Conservation (phyloP, 1,140 invertebrate species). For the Sesamia nonagrioides region DNA sequence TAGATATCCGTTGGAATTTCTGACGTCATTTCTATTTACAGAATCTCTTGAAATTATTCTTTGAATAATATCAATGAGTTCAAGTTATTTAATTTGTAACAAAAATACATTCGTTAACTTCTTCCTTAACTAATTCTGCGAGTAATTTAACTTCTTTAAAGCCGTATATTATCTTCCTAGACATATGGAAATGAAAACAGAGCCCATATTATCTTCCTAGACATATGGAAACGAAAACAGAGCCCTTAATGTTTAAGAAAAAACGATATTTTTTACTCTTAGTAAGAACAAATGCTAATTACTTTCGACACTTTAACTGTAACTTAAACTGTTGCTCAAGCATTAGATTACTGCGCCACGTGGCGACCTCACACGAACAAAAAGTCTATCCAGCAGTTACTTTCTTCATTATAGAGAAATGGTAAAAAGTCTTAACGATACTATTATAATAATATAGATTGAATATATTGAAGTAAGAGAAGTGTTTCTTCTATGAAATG, state of each 20-base stretch:
- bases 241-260: background rate
- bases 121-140: too few relatives aligned
- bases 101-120: too few relatives aligned
- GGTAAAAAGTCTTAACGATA: background rate
- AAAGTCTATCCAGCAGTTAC: constrained; percentile 22
- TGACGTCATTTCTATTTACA: background rate
- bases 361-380: constrained; percentile 19
- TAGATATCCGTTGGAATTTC: constrained; percentile 28
- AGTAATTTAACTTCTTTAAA: too few relatives aligned
- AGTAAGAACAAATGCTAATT: constrained; percentile 22
- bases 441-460: background rate
- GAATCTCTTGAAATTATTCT: background rate
- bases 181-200: background rate
- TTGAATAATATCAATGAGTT: too few relatives aligned
- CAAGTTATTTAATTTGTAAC: too few relatives aligned
- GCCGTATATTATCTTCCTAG: background rate
- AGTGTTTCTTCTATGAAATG: background rate
- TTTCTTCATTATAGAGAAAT: background rate
- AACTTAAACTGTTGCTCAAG: constrained; percentile 36
- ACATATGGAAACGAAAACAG: background rate
- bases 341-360: constrained; percentile 35
- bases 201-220: background rate
- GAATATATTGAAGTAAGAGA: background rate
- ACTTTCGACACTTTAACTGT: constrained; percentile 41
- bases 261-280: constrained; percentile 8